Base-by-base conservation (phyloP, 2,888 invertebrate species). In the Automeris io region DNA sequence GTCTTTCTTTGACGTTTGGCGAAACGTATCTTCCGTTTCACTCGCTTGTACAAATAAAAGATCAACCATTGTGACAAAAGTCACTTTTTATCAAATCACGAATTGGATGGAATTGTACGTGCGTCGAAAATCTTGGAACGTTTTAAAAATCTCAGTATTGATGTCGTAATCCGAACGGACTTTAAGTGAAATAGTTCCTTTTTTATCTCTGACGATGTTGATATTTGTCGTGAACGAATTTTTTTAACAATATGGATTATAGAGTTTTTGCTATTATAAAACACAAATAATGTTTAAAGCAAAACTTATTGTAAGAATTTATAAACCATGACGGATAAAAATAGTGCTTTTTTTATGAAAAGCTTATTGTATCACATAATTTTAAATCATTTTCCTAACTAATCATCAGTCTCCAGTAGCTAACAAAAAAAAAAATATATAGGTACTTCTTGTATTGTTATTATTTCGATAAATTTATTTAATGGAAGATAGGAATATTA, bases 41-140 rank as follows among this genome's bases (percentile, higher is more conserved):
- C 29, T 29, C 16, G n/a, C 29, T 33, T 33, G 11, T 13, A 21
- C 33, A 33, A 33, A 31, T 16, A 23, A 29, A 33, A 25, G n/a
- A 35, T 1, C 12, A 21, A 6, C 18, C 18, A 37, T 22, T 9
- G 21, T 16, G 9, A 21, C 24, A 25, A 38, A 34, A 26, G 33
- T 36, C 21, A 33, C 11, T 34, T 39, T 39, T 39, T 39, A 29
- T 18, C 29, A 37, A 57, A 59, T 69, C 73, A 74, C 73, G 73
- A 72, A 58, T 49, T 69, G 61, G 53, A 66, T 68, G 64, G 38
- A 49, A 45, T 56, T 52, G 72, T 73, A 75, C 75, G 75, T 76
- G 75, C 75, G 73, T 76, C 55, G 43, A 70, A 54, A 74, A 69
- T 70, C 43, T 53, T 49, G 46, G 37, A 37, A 31, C 23, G 31